Percentiles rank a stretch among this genome's conserved stretches.
Evolutionary conservation across 2,113 vertebrate species (phyloP).

Genomic region (Triplophysa tibetana): DNA sequence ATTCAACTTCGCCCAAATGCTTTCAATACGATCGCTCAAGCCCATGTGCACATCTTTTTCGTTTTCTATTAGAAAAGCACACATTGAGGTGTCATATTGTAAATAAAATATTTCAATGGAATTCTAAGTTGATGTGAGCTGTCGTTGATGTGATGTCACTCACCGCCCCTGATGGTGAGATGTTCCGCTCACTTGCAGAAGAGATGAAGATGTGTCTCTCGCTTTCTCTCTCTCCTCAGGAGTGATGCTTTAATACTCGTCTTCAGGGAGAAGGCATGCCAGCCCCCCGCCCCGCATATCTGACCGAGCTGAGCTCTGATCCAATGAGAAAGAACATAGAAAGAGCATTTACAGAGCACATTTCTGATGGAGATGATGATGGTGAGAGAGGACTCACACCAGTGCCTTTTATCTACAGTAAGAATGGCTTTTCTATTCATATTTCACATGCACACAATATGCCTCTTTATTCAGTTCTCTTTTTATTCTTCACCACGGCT

Average conservation of each 20-base stretch:
- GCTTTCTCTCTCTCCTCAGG: constrained; percentile 7
- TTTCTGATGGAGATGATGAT: constrained; percentile 6
- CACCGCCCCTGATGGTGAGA: constrained; percentile 21
- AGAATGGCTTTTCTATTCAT: too few species aligned
- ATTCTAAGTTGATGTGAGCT: constrained; percentile 17
- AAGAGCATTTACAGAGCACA: constrained; percentile 20
- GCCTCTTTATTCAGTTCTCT: background rate
- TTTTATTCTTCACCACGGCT: background rate
- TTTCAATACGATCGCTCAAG: background rate
- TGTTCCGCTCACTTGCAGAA: constrained; percentile 7
- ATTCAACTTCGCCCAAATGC: background rate
- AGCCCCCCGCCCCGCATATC: constrained; percentile 19
- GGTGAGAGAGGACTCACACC: background rate
- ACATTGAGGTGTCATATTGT: background rate
- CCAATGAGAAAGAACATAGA: constrained; percentile 25
- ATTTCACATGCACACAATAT: too few species aligned
- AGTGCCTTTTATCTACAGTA: too few species aligned
- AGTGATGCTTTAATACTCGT: constrained; percentile 38
- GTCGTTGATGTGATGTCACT: constrained; percentile 28
- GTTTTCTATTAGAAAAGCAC: background rate
- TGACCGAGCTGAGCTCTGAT: constrained; percentile 33
- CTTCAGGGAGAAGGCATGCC: constrained; percentile 21
- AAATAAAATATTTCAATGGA: background rate
- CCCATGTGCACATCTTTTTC: background rate
- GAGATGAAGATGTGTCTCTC: constrained; percentile 7